A percentile compares a stretch with the other conserved stretches of the same genome.
phyloP scores from a whole-genome alignment of 2,888 invertebrate genomes.

The Ophonus ardosiacus region DNA sequence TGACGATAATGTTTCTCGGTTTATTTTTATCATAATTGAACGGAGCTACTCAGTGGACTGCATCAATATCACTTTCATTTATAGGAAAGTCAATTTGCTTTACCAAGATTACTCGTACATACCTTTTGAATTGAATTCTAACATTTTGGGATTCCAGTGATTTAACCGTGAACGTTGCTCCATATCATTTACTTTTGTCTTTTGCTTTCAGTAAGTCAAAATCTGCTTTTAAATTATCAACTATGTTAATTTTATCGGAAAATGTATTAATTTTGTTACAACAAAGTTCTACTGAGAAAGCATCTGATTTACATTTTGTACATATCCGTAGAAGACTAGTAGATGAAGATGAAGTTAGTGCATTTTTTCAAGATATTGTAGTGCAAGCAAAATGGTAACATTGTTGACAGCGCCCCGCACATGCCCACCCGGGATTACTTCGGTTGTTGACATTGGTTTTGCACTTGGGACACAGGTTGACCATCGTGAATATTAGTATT shows the following conservation, averaged over 20 bases:
- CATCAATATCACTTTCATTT: background rate
- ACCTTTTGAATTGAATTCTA: background rate
- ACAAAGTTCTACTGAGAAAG: background rate
- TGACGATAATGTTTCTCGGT: background rate
- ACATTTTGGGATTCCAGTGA: background rate
- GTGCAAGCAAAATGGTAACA: background rate
- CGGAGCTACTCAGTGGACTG: background rate
- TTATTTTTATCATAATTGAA: background rate
- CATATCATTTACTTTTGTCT: background rate
- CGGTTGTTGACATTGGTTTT: background rate
- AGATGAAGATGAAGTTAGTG: background rate
- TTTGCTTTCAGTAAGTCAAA: background rate
- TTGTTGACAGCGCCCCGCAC: background rate
- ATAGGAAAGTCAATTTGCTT: background rate
- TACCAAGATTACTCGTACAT: background rate
- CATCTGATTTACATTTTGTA: background rate
- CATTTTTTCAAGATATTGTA: background rate
- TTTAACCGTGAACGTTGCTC: conserved; percentile 2
- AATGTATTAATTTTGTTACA: background rate
- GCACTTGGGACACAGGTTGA: background rate
- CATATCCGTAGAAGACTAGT: background rate
- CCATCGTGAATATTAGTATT: background rate
- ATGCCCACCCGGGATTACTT: background rate
- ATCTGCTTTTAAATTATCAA: background rate
- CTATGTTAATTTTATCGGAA: background rate